phyloP scores from a whole-genome alignment of 2,797 vertebrate species.

The Sardinella longiceps region DNA sequence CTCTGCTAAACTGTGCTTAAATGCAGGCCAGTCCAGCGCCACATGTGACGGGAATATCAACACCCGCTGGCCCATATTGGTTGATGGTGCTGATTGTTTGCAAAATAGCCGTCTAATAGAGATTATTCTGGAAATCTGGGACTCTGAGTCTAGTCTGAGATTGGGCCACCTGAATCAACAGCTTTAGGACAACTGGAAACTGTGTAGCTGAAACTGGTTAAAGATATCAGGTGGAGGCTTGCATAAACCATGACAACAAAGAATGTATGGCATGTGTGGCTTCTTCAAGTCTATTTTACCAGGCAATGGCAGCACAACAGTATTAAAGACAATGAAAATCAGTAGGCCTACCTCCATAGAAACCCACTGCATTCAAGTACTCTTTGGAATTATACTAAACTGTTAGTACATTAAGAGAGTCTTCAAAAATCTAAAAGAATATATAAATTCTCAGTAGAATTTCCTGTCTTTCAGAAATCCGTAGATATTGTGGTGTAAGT shows the following conservation, averaged over 20 bases:
- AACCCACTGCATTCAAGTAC: too few relatives aligned
- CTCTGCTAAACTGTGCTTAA: conserved; percentile 20
- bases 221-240: background rate
- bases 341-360: too few relatives aligned
- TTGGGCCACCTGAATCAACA: background rate
- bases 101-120: background rate
- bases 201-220: background rate
- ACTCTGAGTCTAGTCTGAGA: background rate
- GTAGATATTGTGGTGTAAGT: background rate
- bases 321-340: background rate
- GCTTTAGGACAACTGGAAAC: background rate
- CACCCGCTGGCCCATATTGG: background rate
- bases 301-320: too few relatives aligned
- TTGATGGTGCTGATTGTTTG: background rate
- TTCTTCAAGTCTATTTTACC: too few relatives aligned
- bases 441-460: background rate
- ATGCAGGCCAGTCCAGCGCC: background rate
- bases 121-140: conserved; percentile 2
- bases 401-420: too few relatives aligned
- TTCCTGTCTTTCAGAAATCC: background rate
- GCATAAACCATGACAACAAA: background rate
- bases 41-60: conserved; percentile 11
- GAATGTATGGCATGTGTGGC: too few relatives aligned
- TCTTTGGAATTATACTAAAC: too few relatives aligned
- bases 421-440: too few relatives aligned